Conservation (phyloP, 1,140 invertebrate genomes). For the Danaus plexippus region DNA sequence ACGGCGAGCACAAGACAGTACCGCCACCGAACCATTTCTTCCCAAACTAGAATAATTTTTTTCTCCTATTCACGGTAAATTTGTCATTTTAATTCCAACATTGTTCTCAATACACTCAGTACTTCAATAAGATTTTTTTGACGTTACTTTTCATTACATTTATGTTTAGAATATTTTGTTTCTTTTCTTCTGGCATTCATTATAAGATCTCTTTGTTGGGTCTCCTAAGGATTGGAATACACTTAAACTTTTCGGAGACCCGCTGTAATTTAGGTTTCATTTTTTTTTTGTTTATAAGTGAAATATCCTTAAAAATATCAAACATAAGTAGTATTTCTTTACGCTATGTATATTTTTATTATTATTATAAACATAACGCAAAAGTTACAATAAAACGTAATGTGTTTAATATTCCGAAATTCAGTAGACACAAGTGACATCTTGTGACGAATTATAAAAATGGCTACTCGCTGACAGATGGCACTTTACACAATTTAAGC, state of each 20-base stretch:
- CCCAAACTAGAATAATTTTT: slow-evolving; percentile 19
- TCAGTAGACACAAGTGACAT: slow-evolving; percentile 28
- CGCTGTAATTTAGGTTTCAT: no score
- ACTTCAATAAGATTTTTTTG: slow-evolving; percentile 40
- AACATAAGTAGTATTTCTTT: no score
- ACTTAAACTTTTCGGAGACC: no score
- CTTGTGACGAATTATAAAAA: slow-evolving; percentile 29
- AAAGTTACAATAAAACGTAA: no score
- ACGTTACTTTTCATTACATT: slow-evolving; percentile 37
- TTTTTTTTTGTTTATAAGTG: no score
- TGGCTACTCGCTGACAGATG: slow-evolving; percentile 54
- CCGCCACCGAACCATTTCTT: slow-evolving; percentile 51
- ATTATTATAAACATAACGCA: no score
- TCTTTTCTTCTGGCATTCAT: slow-evolving; percentile 31
- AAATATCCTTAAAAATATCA: no score
- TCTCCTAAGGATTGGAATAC: no score
- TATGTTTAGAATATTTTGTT: slow-evolving; percentile 50
- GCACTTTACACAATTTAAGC: slow-evolving; percentile 23
- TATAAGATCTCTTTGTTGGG: not conserved
- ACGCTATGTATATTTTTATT: no score
- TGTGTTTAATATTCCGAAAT: no score
- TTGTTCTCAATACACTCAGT: slow-evolving; percentile 20
- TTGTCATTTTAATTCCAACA: slow-evolving; percentile 59
- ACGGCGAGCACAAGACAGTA: slow-evolving; percentile 42
- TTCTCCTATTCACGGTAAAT: slow-evolving; percentile 37